phyloP scores from a whole-genome alignment of 2,113 vertebrate species.

The Megalops atlanticus region DNA sequence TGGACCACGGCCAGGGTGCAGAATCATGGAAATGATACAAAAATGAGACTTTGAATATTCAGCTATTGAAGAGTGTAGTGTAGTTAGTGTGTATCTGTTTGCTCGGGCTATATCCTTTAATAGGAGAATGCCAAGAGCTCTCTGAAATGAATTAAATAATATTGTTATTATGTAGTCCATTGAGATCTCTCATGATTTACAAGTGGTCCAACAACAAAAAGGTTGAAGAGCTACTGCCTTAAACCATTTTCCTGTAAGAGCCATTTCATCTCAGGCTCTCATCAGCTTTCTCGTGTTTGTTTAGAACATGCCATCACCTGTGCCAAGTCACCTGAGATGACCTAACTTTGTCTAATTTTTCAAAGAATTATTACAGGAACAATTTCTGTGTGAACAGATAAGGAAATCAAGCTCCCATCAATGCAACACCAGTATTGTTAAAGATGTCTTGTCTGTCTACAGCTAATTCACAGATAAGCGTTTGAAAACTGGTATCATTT shows the following conservation, averaged over 20 bases:
- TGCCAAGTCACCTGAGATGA: neutral
- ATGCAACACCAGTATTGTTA: neutral
- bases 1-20: no score
- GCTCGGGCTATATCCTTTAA: neutral
- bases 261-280: neutral
- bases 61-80: neutral
- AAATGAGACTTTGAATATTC: neutral
- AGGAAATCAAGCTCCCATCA: neutral
- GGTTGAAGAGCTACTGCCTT: conserved; percentile 1
- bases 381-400: neutral
- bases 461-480: neutral
- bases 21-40: neutral
- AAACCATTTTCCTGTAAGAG: neutral
- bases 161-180: no score
- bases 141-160: neutral
- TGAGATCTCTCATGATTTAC: neutral
- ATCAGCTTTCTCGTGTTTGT: neutral
- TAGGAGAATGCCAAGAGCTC: neutral
- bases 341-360: conserved; percentile 6
- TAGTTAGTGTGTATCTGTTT: neutral
- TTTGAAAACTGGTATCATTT: neutral
- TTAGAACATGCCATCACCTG: no score
- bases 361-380: conserved; percentile 1
- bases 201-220: neutral
- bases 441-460: neutral